Evolutionary conservation across 2,888 invertebrate genomes (phyloP), one percentile per base, ranked within the genome.

Genomic region (Drosophila atripex): DNA sequence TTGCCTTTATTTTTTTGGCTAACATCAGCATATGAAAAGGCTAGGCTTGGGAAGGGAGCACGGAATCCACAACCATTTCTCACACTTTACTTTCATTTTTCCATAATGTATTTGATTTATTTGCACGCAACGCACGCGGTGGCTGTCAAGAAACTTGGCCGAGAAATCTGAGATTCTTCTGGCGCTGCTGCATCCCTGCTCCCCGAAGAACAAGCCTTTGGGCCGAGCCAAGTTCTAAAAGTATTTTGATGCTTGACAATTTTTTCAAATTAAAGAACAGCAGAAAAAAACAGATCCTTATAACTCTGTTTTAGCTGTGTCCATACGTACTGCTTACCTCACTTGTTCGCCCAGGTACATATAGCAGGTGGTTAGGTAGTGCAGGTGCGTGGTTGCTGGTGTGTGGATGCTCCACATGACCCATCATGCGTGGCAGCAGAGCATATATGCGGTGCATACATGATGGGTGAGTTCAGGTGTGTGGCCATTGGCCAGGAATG

Each of bases 241-340:
- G 83, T 84, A 74, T 88, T 84, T 88, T 88, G 88, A 88, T 84
- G 83, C 83, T 84, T 78, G 87, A 88, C 83, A 84, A 86, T 86
- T 74, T 88, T 83, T 83, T 80, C 72, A 83, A 87, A 82, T 82
- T 82, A 86, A 83, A 76, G 76, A 58, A 53, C 55, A 68, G 68
- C 55, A 39, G 87, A 76, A 76, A 75, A 54, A 18, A 23, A 38
- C 5, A 45, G 55, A 70, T 57, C 45, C 39, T 30, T 55, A 28
- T 38, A 43, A 32, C 45, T 55, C 41, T 14, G 53, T 59, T 60
- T 59, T 23, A 23, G 21, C 21, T 23, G 21, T 3, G 21, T 23
- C 4, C 21, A 4, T 23, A 23, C 4, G 21, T 23, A 2, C 5
- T 65, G 66, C 84, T 70, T 69, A 75, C 65, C 76, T 71, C 61